A percentile compares a stretch with the other conserved stretches of the same genome.
These are phyloP conservation scores for Branchinecta sandiegonensis DNA, from an alignment of 2,888 invertebrate genomes.

Conservation along the genomic window DNA sequence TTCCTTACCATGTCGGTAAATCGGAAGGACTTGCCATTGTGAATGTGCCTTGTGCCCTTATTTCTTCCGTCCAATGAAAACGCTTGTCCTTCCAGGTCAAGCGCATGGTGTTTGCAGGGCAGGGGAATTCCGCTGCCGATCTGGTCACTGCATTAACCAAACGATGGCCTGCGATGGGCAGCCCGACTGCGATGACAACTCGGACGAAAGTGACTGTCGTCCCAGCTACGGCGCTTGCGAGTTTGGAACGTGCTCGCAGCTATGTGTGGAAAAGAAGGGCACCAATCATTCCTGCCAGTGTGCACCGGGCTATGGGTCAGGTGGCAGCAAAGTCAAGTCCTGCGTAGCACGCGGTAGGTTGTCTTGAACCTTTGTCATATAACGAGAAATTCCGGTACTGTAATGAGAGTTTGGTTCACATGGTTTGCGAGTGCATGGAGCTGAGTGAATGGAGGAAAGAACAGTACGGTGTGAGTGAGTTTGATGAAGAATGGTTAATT, in stretches of 20 bases:
- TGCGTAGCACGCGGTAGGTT: slow-evolving; percentile 32
- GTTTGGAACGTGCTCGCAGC: slow-evolving; percentile 62
- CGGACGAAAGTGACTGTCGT: slow-evolving; percentile 49
- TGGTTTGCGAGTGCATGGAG: no score
- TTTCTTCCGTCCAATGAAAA: no score
- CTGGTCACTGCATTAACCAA: slow-evolving; percentile 53
- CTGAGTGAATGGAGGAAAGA: no score
- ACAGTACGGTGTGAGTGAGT: no score
- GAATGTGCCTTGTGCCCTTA: no score
- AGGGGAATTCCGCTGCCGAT: slow-evolving; percentile 30
- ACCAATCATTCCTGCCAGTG: slow-evolving; percentile 45
- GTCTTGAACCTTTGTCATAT: not conserved
- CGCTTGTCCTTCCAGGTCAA: not conserved
- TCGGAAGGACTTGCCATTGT: not conserved
- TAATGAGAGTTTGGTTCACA: no score
- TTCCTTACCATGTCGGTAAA: no score
- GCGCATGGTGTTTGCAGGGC: slow-evolving; percentile 20
- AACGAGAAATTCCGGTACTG: not conserved
- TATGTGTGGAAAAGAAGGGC: slow-evolving; percentile 49
- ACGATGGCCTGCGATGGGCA: slow-evolving; percentile 57
- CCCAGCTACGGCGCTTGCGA: slow-evolving; percentile 37
- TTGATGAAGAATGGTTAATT: no score
- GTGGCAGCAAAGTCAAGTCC: slow-evolving; percentile 29
- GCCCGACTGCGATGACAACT: slow-evolving; percentile 62
- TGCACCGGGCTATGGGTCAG: slow-evolving; percentile 42